Evolutionary conservation across 1,140 invertebrate species (phyloP).

Genomic region (Aphis craccivora): DNA sequence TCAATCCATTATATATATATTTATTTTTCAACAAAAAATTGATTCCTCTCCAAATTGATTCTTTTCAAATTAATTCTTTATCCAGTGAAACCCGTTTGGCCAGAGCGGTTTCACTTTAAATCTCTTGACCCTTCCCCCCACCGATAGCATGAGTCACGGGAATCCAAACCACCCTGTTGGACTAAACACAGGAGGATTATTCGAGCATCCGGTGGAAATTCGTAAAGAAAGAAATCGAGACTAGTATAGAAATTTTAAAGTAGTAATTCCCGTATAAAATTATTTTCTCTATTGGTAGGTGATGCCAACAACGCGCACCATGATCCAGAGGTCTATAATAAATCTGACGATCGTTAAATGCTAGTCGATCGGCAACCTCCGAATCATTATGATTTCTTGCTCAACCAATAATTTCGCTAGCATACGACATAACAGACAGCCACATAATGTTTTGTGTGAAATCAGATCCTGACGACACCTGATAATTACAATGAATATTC

Average conservation of each 20-base stretch:
- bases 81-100: background rate
- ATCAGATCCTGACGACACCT: background rate
- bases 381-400: background rate
- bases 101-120: background rate
- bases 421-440: background rate
- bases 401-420: background rate
- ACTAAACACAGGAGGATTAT: background rate
- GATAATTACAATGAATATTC: background rate
- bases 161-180: background rate
- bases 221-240: background rate
- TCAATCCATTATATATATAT: background rate
- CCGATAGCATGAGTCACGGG: background rate
- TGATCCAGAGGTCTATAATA: background rate
- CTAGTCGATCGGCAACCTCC: background rate
- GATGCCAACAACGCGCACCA: background rate
- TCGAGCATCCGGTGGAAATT: background rate
- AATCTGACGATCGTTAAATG: too few species aligned
- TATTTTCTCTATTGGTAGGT: background rate
- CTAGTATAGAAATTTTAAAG: background rate
- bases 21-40: background rate
- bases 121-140: constrained; percentile 41
- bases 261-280: too few species aligned
- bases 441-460: background rate
- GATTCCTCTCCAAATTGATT: background rate
- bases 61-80: too few species aligned